Conservation (phyloP, 2,888 invertebrate genomes). For the Caenorhabditis auriculariae region DNA sequence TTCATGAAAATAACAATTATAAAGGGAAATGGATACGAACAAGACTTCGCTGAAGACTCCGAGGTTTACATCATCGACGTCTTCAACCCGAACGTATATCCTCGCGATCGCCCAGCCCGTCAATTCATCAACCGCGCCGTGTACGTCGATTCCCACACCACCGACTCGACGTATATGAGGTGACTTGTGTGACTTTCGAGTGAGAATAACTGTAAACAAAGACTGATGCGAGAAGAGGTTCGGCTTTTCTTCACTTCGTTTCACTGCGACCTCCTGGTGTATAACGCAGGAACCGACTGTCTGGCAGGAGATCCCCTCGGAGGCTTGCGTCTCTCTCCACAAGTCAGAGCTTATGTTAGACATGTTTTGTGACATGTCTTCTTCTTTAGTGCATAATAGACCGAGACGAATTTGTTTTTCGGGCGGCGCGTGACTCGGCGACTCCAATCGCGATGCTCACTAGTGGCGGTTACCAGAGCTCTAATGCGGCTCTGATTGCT, state of each 20-base stretch:
- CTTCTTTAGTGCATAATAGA: constrained; percentile 78
- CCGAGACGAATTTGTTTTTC: constrained; percentile 82
- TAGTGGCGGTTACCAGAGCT: constrained; percentile 81
- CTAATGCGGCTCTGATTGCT: constrained; percentile 80
- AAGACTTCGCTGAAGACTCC: constrained; percentile 75
- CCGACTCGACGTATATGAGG: constrained; percentile 17
- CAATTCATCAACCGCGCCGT: constrained; percentile 23
- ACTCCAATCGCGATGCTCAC: constrained; percentile 64
- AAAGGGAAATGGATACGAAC: constrained; percentile 84
- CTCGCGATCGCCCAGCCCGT: constrained; percentile 21
- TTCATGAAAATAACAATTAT: constrained; percentile 10
- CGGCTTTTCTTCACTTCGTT: too few relatives aligned
- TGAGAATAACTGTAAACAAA: too few relatives aligned
- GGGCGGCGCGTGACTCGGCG: constrained; percentile 68
- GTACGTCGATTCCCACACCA: constrained; percentile 15
- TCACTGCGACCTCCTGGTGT: constrained; percentile 79
- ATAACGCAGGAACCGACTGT: constrained; percentile 89
- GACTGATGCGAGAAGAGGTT: too few relatives aligned
- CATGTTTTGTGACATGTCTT: constrained; percentile 1
- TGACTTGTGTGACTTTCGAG: constrained; percentile 6
- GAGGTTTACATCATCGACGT: constrained; percentile 85
- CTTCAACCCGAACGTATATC: constrained; percentile 21
- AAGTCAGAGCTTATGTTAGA: constrained; percentile 66
- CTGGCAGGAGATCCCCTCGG: constrained; percentile 80
- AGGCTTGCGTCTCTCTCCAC: constrained; percentile 73